Evolutionary conservation across 2,888 invertebrate genomes (phyloP).

Genomic region (Dynastes maya): DNA sequence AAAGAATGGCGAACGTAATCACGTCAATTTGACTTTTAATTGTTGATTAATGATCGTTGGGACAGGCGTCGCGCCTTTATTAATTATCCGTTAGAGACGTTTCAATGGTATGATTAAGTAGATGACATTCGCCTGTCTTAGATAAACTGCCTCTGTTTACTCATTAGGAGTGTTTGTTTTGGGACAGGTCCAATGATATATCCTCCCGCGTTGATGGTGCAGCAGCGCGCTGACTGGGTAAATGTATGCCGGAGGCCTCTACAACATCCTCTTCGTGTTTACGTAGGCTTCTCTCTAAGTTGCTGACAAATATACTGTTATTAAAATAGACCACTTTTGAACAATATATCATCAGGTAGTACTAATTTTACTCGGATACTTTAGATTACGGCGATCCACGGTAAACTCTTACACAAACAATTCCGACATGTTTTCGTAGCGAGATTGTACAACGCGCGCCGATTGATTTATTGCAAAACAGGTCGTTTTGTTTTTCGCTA

Average conservation of each 20-base stretch:
- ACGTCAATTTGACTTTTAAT: conserved; percentile 66
- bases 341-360: conserved; percentile 47
- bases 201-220: conserved; percentile 49
- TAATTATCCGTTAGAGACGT: conserved; percentile 66
- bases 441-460: conserved; percentile 24
- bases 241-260: conserved; percentile 54
- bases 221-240: conserved; percentile 43
- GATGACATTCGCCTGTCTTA: conserved; percentile 64
- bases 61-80: conserved; percentile 64
- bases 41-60: conserved; percentile 66
- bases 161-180: conserved; percentile 65
- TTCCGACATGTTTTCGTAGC: conserved; percentile 36
- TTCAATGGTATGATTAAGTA: conserved; percentile 66
- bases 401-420: conserved; percentile 39
- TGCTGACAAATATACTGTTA: conserved; percentile 49
- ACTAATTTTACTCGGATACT: conserved; percentile 40
- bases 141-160: conserved; percentile 65
- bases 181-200: conserved; percentile 61
- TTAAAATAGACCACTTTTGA: conserved; percentile 48
- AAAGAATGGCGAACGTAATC: conserved; percentile 63
- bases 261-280: conserved; percentile 30
- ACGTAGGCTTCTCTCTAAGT: conserved; percentile 36
- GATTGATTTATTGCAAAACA: conserved; percentile 42
- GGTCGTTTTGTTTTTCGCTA: conserved; percentile 24
- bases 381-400: background rate